Percentiles rank a stretch among this genome's conserved stretches.
phyloP scores from a whole-genome alignment of 2,888 invertebrate species.

The Limnephilus marmoratus region DNA sequence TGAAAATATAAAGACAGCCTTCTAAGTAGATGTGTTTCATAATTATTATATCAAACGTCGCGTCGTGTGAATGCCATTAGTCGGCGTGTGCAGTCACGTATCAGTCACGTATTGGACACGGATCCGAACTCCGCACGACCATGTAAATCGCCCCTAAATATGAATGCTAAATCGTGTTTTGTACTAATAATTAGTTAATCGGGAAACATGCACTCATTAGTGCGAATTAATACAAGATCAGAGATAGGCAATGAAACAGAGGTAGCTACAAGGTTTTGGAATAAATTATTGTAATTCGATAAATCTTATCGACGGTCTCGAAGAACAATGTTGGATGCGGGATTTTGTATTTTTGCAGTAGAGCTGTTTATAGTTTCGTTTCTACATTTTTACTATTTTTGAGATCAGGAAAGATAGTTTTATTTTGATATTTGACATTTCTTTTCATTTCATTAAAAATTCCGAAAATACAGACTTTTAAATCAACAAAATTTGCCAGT shows the following conservation, averaged over 20 bases:
- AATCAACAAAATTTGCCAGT: too few species aligned
- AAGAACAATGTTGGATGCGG: too few species aligned
- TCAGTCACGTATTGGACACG: not conserved
- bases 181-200: not conserved
- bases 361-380: too few species aligned
- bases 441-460: too few species aligned
- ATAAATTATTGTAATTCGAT: not conserved
- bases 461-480: too few species aligned
- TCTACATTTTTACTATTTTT: too few species aligned
- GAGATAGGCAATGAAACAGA: not conserved
- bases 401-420: too few species aligned
- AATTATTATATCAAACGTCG: not conserved
- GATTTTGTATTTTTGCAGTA: too few species aligned
- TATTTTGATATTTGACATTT: too few species aligned
- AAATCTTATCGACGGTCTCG: too few species aligned
- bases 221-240: not conserved
- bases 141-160: not conserved
- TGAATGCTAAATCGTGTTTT: not conserved
- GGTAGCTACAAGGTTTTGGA: not conserved
- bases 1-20: too few species aligned
- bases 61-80: not conserved
- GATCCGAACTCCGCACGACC: not conserved
- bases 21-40: not conserved
- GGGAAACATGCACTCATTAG: not conserved
- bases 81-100: not conserved